Percentiles rank a stretch among this genome's conserved stretches.
Conservation (phyloP, 2,888 invertebrate species). For the Cerastis rubricosa region DNA sequence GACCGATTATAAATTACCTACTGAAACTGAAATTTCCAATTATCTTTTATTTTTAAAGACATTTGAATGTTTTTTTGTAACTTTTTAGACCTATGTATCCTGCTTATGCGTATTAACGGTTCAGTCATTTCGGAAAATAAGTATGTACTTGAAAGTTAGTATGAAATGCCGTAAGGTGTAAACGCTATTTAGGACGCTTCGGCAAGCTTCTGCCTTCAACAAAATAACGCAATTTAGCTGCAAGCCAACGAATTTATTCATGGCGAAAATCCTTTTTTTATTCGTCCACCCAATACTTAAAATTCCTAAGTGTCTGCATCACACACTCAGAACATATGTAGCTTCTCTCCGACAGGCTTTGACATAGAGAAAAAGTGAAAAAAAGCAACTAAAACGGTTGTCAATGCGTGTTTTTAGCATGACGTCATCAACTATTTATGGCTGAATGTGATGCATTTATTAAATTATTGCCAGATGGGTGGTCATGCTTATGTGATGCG, state of each 20-base stretch:
- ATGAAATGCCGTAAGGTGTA: too few relatives aligned
- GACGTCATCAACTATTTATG: conserved; percentile 37
- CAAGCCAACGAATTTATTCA: neutral
- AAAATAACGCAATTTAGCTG: neutral
- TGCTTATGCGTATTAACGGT: too few relatives aligned
- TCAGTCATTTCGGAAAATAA: too few relatives aligned
- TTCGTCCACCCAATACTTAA: conserved; percentile 1
- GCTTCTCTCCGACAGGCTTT: conserved; percentile 15
- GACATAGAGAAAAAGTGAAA: conserved; percentile 12
- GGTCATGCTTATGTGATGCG: neutral
- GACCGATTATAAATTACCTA: too few relatives aligned
- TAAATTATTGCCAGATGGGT: neutral
- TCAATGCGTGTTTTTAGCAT: conserved; percentile 29
- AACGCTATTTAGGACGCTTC: too few relatives aligned
- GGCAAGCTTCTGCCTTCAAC: neutral
- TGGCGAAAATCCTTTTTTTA: neutral
- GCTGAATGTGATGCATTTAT: neutral
- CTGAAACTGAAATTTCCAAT: too few relatives aligned
- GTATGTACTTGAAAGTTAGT: too few relatives aligned
- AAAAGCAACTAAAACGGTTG: conserved; percentile 4
- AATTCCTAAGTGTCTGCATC: conserved; percentile 37
- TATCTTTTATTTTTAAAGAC: too few relatives aligned
- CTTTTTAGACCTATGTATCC: too few relatives aligned
- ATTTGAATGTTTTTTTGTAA: too few relatives aligned
- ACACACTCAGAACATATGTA: conserved; percentile 27